Percentiles rank a stretch among this genome's conserved stretches.
Evolutionary conservation across 2,888 invertebrate genomes (phyloP).

Genomic region (Silvanus unidentatus): DNA sequence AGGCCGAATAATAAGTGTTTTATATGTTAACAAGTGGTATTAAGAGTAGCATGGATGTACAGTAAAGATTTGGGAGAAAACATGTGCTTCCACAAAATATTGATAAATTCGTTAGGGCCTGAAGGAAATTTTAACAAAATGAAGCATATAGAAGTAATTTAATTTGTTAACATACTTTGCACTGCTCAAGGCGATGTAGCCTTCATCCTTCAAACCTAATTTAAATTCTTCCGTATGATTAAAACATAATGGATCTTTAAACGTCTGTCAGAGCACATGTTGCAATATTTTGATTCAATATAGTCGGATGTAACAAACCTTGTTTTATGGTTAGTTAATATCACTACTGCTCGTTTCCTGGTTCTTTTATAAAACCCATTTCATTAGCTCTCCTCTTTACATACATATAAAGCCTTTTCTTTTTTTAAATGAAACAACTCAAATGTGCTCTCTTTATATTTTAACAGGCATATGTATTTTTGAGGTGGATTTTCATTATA

Average conservation of each 20-base stretch:
- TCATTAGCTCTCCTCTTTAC: no score
- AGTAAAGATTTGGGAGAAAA: no score
- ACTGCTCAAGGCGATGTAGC: slow-evolving; percentile 41
- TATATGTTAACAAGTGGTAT: no score
- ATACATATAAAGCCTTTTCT: no score
- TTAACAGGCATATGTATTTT: no score
- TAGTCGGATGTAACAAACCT: slow-evolving; percentile 28
- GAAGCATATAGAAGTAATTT: background rate
- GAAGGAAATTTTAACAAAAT: background rate
- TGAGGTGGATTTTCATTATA: no score
- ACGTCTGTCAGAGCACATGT: slow-evolving; percentile 28
- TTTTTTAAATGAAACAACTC: no score
- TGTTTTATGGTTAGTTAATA: slow-evolving; percentile 34
- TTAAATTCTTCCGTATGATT: slow-evolving; percentile 33
- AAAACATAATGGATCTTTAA: slow-evolving; percentile 26
- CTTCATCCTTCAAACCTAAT: slow-evolving; percentile 29
- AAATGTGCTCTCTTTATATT: no score
- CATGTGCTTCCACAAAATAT: no score
- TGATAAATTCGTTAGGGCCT: background rate
- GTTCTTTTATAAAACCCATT: no score
- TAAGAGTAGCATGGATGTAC: no score
- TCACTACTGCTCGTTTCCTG: slow-evolving; percentile 6
- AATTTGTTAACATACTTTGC: slow-evolving; percentile 26
- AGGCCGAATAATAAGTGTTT: no score
- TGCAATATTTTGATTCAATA: slow-evolving; percentile 34